phyloP scores from a whole-genome alignment of 2,888 invertebrate genomes.

The Pollenia griseotomentosa region DNA sequence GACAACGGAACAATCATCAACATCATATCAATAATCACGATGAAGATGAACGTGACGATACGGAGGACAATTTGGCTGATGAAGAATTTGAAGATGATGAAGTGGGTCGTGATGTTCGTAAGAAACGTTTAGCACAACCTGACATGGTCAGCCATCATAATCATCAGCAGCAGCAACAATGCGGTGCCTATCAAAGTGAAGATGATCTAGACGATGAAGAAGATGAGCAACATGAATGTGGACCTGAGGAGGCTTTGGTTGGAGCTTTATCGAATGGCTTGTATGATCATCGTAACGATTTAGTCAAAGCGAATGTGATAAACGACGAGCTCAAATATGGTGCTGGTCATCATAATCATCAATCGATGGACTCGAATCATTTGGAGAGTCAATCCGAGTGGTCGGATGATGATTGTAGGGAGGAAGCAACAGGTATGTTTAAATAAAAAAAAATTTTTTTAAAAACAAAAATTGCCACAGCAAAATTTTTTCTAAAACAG shows the following conservation, averaged over 20 bases:
- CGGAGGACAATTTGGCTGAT: slow-evolving; percentile 83
- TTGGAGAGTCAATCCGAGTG: slow-evolving; percentile 93
- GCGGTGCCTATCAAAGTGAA: slow-evolving; percentile 64
- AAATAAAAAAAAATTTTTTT: neutral
- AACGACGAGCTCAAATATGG: slow-evolving; percentile 84
- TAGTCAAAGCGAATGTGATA: slow-evolving; percentile 83
- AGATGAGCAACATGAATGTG: slow-evolving; percentile 75
- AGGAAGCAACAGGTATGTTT: slow-evolving; percentile 86
- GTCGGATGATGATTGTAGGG: slow-evolving; percentile 89
- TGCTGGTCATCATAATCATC: slow-evolving; percentile 83
- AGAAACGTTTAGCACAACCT: slow-evolving; percentile 76
- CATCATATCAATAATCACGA: slow-evolving; percentile 74
- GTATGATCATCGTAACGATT: slow-evolving; percentile 73
- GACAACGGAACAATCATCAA: slow-evolving; percentile 77
- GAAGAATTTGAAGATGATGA: slow-evolving; percentile 84
- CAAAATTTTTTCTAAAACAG: too few relatives aligned
- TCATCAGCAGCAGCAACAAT: slow-evolving; percentile 13
- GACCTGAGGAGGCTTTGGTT: slow-evolving; percentile 72
- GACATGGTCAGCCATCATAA: slow-evolving; percentile 66
- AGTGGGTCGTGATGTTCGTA: slow-evolving; percentile 81
- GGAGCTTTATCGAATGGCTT: slow-evolving; percentile 71
- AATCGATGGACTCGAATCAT: slow-evolving; percentile 84
- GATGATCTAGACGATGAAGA: slow-evolving; percentile 75
- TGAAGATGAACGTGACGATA: slow-evolving; percentile 82
- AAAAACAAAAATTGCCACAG: too few relatives aligned